Percentiles rank a stretch among this genome's conserved stretches.
Evolutionary conservation across 2,888 invertebrate species (phyloP).

Genomic region (Unio pictorum): DNA sequence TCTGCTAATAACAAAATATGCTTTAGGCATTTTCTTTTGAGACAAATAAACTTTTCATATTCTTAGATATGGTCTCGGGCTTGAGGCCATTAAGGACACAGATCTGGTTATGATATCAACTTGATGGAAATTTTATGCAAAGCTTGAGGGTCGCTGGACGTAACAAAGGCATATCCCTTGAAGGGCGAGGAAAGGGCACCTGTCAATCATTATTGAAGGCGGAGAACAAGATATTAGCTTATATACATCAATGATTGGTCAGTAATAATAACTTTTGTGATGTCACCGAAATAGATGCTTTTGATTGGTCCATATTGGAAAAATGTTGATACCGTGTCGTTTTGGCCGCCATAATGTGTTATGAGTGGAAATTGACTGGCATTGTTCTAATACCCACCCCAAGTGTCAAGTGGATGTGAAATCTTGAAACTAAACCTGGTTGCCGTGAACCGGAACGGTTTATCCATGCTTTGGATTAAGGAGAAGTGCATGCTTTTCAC

Average conservation of each 20-base stretch:
- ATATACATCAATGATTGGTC: conserved; percentile 23
- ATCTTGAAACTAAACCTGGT: conserved; percentile 19
- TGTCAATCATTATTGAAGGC: conserved; percentile 31
- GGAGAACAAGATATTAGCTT: conserved; percentile 25
- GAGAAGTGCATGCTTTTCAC: no score
- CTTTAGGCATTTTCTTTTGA: no score
- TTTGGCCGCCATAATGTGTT: conserved; percentile 38
- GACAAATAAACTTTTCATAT: no score
- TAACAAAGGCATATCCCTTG: no score
- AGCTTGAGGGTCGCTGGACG: no score
- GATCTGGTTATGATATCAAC: no score
- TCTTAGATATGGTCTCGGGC: no score
- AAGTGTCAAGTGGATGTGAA: conserved; percentile 22
- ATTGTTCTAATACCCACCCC: conserved; percentile 21
- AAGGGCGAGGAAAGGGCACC: conserved; percentile 18
- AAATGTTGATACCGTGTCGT: conserved; percentile 37
- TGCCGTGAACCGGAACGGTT: conserved; percentile 11
- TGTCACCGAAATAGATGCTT: conserved; percentile 12
- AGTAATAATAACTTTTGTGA: conserved; percentile 10
- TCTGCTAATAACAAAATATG: no score
- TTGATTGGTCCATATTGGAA: conserved; percentile 33
- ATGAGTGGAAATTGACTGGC: conserved; percentile 33
- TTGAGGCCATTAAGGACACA: no score
- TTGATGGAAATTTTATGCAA: no score
- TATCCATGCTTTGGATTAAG: conserved; percentile 21